Evolutionary conservation across 1,140 invertebrate genomes (phyloP).

Genomic region (Potamilus streckersoni): DNA sequence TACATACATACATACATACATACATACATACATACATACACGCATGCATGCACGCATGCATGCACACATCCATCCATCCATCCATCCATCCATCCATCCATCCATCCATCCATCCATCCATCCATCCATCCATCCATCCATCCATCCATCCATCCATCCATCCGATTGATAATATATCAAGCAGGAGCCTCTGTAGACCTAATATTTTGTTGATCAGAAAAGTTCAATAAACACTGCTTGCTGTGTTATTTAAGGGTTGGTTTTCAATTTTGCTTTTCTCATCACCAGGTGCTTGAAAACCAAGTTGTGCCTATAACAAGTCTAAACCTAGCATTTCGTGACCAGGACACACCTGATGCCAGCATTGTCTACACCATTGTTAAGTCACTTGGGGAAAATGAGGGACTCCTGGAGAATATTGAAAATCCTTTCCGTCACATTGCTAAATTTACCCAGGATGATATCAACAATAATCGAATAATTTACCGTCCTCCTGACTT

Average conservation of each 20-base stretch:
- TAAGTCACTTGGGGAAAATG: conserved; percentile 32
- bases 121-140: too few relatives aligned
- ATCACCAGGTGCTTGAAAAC: conserved; percentile 52
- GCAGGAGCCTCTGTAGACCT: too few relatives aligned
- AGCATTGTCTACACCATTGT: conserved; percentile 49
- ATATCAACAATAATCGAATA: conserved; percentile 53
- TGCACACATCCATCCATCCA: too few relatives aligned
- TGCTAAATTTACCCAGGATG: conserved; percentile 52
- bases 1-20: too few relatives aligned
- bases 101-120: too few relatives aligned
- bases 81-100: too few relatives aligned
- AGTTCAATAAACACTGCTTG: too few relatives aligned
- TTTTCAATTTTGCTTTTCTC: neutral
- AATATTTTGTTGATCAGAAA: too few relatives aligned
- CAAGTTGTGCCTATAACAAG: conserved; percentile 49
- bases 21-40: too few relatives aligned
- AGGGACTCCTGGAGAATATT: conserved; percentile 52
- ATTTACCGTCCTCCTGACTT: conserved; percentile 52
- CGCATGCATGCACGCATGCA: too few relatives aligned
- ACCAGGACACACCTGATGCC: conserved; percentile 26
- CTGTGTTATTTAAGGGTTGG: neutral
- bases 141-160: too few relatives aligned
- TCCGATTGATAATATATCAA: too few relatives aligned
- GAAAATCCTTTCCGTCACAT: conserved; percentile 44
- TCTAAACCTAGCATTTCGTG: conserved; percentile 34